Evolutionary conservation across 2,113 vertebrate genomes (phyloP).

Genomic region (Lepus americanus): DNA sequence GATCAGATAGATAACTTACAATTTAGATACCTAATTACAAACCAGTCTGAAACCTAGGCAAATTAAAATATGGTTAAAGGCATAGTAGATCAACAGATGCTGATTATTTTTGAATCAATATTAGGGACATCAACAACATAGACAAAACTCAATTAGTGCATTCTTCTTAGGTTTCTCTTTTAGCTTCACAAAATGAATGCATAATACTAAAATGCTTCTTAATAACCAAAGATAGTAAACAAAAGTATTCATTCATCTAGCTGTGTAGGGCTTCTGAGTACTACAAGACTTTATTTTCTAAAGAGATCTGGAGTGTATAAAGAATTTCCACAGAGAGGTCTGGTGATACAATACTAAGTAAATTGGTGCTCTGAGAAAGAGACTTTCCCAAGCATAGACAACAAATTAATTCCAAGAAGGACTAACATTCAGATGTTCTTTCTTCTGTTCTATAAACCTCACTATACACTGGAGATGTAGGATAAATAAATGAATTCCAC

Average conservation of each 20-base stretch:
- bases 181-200: neutral
- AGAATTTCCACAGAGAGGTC: neutral
- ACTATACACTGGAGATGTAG: neutral
- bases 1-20: slow-evolving; percentile 57
- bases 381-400: slow-evolving; percentile 35
- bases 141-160: neutral
- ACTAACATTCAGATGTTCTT: neutral
- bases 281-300: neutral
- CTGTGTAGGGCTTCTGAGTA: neutral
- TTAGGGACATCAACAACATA: neutral
- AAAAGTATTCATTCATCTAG: slow-evolving; percentile 8
- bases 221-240: neutral
- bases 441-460: neutral
- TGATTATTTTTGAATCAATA: slow-evolving; percentile 29
- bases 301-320: neutral
- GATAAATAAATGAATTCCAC: neutral
- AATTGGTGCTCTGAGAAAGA: neutral
- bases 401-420: neutral
- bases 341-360: neutral
- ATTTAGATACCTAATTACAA: slow-evolving; percentile 53
- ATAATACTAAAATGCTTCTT: slow-evolving; percentile 9
- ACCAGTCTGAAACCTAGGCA: neutral
- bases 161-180: neutral
- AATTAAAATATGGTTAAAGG: slow-evolving; percentile 6
- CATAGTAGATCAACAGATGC: neutral